Evolutionary conservation across 1,140 invertebrate species (phyloP).

Genomic region (Drosophila pseudoobscura): DNA sequence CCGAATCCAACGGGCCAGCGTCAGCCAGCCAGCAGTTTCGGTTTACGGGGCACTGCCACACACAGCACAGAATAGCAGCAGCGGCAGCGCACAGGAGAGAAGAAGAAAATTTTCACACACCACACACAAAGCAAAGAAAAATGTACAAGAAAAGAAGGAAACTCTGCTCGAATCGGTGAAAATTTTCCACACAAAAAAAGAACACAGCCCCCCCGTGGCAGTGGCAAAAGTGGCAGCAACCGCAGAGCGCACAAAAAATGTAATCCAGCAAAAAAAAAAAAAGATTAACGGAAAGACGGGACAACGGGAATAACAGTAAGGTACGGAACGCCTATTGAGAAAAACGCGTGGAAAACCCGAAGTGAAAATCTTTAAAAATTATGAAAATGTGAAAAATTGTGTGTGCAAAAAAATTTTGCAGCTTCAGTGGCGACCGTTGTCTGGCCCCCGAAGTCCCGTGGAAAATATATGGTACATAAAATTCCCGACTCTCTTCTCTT

Average conservation of each 20-base stretch:
- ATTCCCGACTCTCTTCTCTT: constrained; percentile 42
- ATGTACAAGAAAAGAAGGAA: constrained; percentile 59
- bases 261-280: no score
- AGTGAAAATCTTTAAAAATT: constrained; percentile 1
- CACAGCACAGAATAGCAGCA: constrained; percentile 36
- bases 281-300: no score
- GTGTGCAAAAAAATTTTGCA: constrained; percentile 62
- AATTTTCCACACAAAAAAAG: constrained; percentile 37
- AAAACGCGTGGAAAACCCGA: constrained; percentile 6
- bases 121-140: constrained; percentile 37
- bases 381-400: constrained; percentile 31
- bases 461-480: constrained; percentile 78
- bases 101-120: constrained; percentile 51
- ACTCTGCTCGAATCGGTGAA: constrained; percentile 47
- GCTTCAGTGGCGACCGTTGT: constrained; percentile 47
- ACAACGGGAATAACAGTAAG: no score
- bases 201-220: constrained; percentile 10
- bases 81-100: constrained; percentile 16
- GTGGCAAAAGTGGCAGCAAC: constrained; percentile 4
- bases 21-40: constrained; percentile 72
- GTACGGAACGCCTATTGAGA: no score
- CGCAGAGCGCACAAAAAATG: constrained; percentile 10
- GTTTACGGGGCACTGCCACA: constrained; percentile 51
- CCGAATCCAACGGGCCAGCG: constrained; percentile 28
- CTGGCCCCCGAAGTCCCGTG: constrained; percentile 33